Conservation (phyloP, 2,113 vertebrate genomes). For the Candoia aspera region DNA sequence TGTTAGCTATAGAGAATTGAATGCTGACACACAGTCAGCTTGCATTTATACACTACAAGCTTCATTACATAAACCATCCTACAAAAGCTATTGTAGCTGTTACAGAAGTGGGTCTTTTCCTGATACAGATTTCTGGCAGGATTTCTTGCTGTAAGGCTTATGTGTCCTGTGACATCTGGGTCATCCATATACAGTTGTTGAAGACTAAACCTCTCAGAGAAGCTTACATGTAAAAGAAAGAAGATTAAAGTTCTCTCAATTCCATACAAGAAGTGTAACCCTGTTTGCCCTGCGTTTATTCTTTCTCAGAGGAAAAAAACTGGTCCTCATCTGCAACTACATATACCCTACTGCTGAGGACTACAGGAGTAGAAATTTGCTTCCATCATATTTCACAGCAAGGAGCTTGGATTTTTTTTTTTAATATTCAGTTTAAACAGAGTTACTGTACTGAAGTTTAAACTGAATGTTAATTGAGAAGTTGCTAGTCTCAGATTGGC, state of each 20-base stretch:
- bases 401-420: neutral
- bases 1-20: neutral
- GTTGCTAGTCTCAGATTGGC: neutral
- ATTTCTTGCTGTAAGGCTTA: neutral
- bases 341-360: neutral
- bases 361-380: neutral
- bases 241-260: neutral
- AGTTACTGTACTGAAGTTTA: neutral
- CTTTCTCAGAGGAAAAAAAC: neutral
- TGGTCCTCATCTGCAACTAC: neutral
- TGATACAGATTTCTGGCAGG: neutral
- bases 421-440: neutral
- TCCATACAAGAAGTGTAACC: neutral
- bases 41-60: neutral
- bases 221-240: neutral
- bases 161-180: neutral
- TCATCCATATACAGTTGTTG: neutral
- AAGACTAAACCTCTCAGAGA: neutral
- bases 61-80: neutral
- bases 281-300: neutral
- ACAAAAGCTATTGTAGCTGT: neutral
- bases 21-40: neutral
- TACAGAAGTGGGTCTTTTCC: neutral
- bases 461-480: neutral
- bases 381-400: neutral